Percentiles rank a stretch among this genome's conserved stretches.
phyloP scores from a whole-genome alignment of 2,888 invertebrate genomes.

The Petrolisthes cinctipes region DNA sequence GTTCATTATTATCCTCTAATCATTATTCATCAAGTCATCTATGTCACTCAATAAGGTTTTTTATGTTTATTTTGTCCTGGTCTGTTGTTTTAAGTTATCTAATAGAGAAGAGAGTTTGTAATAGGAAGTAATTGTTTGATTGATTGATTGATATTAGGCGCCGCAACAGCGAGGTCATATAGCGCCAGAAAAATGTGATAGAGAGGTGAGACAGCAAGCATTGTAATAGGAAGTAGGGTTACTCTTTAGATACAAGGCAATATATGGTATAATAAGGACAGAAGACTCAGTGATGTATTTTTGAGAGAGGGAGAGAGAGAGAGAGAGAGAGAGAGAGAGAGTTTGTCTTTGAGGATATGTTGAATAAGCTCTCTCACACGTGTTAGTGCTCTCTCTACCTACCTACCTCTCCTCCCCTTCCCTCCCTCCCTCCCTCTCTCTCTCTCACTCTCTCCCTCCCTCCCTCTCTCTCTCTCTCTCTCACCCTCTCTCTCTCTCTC shows the following conservation, averaged over 20 bases:
- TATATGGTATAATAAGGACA: neutral
- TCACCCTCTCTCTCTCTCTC: conserved; percentile 4
- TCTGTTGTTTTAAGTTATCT: no score
- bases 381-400: neutral
- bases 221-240: neutral
- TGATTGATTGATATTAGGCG: no score
- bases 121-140: no score
- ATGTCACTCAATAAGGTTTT: no score
- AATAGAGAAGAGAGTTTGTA: no score
- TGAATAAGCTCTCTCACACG: neutral
- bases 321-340: conserved; percentile 44
- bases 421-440: neutral
- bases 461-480: neutral
- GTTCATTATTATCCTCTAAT: neutral
- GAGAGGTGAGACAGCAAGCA: neutral
- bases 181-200: no score
- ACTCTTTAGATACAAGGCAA: neutral
- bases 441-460: conserved; percentile 14
- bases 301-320: conserved; percentile 9
- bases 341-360: neutral
- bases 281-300: neutral
- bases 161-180: no score
- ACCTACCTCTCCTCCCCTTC: neutral
- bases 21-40: no score
- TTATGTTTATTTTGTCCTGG: no score